Evolutionary conservation across 1,140 invertebrate genomes (phyloP).

Genomic region (Heliconius nattereri): DNA sequence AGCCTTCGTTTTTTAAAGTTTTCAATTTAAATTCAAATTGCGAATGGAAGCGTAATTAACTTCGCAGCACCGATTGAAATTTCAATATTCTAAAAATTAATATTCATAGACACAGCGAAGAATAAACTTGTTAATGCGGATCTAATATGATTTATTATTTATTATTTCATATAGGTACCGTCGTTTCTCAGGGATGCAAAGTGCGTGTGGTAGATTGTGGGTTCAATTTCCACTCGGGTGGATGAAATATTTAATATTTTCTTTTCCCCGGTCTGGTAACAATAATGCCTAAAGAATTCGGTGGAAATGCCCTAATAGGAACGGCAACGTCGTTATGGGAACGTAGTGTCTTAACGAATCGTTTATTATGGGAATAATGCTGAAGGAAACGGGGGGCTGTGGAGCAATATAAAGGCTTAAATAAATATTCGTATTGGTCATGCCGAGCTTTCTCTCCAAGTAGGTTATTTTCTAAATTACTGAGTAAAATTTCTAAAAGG

Average conservation of each 20-base stretch:
- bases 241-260: not conserved
- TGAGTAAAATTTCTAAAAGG: no score
- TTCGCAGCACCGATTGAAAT: constrained; percentile 7
- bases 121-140: not conserved
- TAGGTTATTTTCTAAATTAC: no score
- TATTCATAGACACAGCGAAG: not conserved
- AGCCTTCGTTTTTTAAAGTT: constrained; percentile 3
- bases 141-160: not conserved
- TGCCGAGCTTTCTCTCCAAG: no score
- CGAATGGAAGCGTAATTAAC: constrained; percentile 12
- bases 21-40: constrained; percentile 16
- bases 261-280: not conserved
- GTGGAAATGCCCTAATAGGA: no score
- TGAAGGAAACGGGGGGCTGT: no score
- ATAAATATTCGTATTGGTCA: no score
- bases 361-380: no score
- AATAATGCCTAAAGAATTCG: no score
- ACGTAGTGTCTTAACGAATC: no score
- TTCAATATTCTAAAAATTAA: constrained; percentile 12
- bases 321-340: no score
- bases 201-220: not conserved
- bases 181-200: no score
- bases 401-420: no score
- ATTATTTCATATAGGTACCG: not conserved
- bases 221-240: not conserved